A percentile compares a stretch with the other conserved stretches of the same genome.
Conservation (phyloP, 2,113 vertebrate genomes). For the Pseudorasbora parva region DNA sequence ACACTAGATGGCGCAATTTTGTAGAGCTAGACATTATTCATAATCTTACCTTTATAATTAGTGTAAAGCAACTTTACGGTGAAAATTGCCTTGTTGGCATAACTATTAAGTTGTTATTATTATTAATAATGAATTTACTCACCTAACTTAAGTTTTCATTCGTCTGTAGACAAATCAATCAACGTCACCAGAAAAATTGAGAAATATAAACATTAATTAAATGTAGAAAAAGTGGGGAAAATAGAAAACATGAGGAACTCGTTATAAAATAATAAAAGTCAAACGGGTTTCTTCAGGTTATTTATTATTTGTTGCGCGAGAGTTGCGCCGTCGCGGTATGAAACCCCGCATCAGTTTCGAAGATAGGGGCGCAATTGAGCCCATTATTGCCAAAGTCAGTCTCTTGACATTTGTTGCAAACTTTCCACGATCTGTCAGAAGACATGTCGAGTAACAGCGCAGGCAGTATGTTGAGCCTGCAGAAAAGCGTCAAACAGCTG, state of each 20-base stretch:
- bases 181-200: not conserved
- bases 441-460: slow-evolving; percentile 63
- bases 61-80: not conserved
- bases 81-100: not conserved
- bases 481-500: slow-evolving; percentile 63
- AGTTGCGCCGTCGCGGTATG: not conserved
- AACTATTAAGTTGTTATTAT: not conserved
- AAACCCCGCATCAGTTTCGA: not conserved
- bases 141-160: not conserved
- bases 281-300: not conserved
- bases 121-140: not conserved
- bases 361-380: slow-evolving; percentile 25
- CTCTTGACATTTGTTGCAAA: not conserved
- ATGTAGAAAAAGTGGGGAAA: not conserved
- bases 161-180: not conserved
- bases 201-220: not conserved
- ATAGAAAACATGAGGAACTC: not conserved
- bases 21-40: not conserved
- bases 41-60: not conserved
- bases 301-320: too few species aligned
- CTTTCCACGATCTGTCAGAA: slow-evolving; percentile 23
- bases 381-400: not conserved
- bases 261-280: not conserved
- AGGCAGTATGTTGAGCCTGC: slow-evolving; percentile 44
- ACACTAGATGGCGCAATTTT: not conserved